These are phyloP conservation scores for Craterocephalus amniculus DNA, from an alignment of 2,797 vertebrate species.

Conservation along the genomic window DNA sequence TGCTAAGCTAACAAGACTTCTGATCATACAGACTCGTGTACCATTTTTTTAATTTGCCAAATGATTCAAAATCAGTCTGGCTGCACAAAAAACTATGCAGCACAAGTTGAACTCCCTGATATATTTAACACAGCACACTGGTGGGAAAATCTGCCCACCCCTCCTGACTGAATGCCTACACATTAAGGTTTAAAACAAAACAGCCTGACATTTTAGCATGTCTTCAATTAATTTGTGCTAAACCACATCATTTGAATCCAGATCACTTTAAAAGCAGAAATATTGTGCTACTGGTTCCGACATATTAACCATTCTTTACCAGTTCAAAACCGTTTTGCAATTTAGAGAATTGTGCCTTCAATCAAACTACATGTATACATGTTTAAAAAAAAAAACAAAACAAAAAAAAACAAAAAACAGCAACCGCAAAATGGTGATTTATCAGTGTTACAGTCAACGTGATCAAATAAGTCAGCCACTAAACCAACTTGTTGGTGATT, in stretches of 20 bases:
- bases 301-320: constrained; percentile 13
- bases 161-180: constrained; percentile 26
- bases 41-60: constrained; percentile 8
- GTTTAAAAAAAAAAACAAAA: constrained; percentile 23
- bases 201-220: constrained; percentile 1
- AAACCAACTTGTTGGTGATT: constrained; percentile 56
- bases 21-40: constrained; percentile 6
- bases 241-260: constrained; percentile 9
- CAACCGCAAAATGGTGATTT: constrained; percentile 27
- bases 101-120: constrained; percentile 35
- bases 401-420: constrained; percentile 5
- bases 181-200: constrained; percentile 14
- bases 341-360: constrained; percentile 10
- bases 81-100: constrained; percentile 23
- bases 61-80: constrained; percentile 23
- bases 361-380: constrained; percentile 19
- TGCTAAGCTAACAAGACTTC: constrained; percentile 35
- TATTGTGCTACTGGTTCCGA: background rate
- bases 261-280: constrained; percentile 29
- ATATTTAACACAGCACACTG: constrained; percentile 21
- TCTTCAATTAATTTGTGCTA: background rate
- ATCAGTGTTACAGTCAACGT: constrained; percentile 37
- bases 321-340: constrained; percentile 17
- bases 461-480: constrained; percentile 33
- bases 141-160: constrained; percentile 7